Percentiles rank a stretch among this genome's conserved stretches.
Evolutionary conservation across 2,113 vertebrate genomes (phyloP).

Genomic region (Hiodon alosoides): DNA sequence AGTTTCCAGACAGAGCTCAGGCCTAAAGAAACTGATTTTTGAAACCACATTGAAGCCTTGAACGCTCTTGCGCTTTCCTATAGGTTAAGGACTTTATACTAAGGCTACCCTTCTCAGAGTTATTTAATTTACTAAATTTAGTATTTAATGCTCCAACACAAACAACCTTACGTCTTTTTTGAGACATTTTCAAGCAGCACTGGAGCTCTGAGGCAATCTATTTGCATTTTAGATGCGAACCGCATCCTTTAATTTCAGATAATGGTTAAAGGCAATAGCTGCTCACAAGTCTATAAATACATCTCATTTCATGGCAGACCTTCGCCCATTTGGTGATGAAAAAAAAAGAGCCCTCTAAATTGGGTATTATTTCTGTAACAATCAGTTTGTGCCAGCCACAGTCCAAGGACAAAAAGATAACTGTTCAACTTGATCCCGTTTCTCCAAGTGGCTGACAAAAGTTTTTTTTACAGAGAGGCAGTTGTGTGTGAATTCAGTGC

Average conservation of each 20-base stretch:
- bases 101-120: too few species aligned
- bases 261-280: background rate
- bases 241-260: background rate
- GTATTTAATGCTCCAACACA: too few species aligned
- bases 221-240: background rate
- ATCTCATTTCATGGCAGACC: background rate
- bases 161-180: too few species aligned
- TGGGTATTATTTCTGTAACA: background rate
- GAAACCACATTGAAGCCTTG: too few species aligned
- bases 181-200: background rate
- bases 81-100: too few species aligned
- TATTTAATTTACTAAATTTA: too few species aligned
- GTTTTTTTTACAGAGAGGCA: background rate
- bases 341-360: background rate
- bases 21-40: too few species aligned
- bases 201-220: background rate
- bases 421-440: conserved; percentile 12
- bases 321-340: background rate
- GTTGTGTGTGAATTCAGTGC: background rate
- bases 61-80: too few species aligned
- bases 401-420: conserved; percentile 4
- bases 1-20: too few species aligned
- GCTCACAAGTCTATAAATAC: background rate
- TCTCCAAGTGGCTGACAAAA: background rate
- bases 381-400: background rate